phyloP scores from a whole-genome alignment of 2,113 vertebrate species.

The Melanerpes formicivorus region DNA sequence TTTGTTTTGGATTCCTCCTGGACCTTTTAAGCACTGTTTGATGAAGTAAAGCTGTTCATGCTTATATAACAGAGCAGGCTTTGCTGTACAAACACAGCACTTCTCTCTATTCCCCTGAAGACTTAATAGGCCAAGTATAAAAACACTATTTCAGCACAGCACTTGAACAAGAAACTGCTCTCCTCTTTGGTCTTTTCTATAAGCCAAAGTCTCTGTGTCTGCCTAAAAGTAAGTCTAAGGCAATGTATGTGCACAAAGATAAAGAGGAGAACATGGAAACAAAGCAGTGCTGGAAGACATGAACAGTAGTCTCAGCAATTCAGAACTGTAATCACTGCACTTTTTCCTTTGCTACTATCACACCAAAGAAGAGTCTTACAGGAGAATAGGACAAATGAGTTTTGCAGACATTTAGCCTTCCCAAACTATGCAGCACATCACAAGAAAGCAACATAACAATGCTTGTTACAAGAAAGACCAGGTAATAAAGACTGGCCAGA shows the following conservation, averaged over 20 bases:
- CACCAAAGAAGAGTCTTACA: background rate
- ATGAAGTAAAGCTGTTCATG: background rate
- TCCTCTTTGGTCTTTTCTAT: background rate
- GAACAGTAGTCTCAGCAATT: background rate
- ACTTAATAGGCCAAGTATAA: background rate
- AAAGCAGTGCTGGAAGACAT: background rate
- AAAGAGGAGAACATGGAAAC: background rate
- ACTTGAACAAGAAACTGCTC: background rate
- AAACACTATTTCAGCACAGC: background rate
- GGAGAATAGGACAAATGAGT: background rate
- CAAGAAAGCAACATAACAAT: background rate
- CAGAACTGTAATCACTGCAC: background rate
- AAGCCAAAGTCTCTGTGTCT: background rate
- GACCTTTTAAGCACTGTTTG: background rate
- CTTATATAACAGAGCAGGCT: background rate
- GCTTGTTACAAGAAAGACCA: background rate
- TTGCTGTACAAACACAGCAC: background rate
- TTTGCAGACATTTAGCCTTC: background rate
- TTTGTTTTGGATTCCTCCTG: background rate
- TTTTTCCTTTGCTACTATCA: background rate
- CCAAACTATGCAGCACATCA: background rate
- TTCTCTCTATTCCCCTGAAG: background rate
- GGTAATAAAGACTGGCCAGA: background rate
- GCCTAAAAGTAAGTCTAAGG: background rate
- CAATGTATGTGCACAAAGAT: background rate